Percentiles rank a stretch among this genome's conserved stretches.
Evolutionary conservation across 2,113 vertebrate genomes (phyloP).

Genomic region (Gavialis gangeticus): DNA sequence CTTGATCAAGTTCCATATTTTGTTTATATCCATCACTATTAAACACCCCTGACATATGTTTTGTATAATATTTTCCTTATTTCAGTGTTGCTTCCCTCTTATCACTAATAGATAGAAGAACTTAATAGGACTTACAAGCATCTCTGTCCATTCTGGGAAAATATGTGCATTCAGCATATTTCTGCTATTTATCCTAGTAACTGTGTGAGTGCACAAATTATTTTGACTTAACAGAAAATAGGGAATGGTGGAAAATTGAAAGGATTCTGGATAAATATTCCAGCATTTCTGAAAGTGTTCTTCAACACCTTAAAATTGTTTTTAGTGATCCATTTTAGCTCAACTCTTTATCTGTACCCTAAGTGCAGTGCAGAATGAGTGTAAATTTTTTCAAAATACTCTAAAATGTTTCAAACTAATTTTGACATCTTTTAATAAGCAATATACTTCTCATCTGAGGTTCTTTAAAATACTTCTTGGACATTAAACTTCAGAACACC

Average conservation of each 20-base stretch:
- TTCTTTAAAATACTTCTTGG: neutral
- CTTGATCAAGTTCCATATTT: neutral
- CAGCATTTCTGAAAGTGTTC: neutral
- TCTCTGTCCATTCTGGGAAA: neutral
- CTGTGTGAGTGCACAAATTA: neutral
- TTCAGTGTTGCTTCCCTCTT: neutral
- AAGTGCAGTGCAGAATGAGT: too few relatives aligned
- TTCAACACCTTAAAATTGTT: neutral
- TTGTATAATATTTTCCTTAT: neutral
- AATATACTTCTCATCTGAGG: neutral
- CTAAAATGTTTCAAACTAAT: too few relatives aligned
- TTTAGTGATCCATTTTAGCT: neutral
- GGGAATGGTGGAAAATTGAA: constrained; percentile 37
- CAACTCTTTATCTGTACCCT: neutral
- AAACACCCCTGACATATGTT: neutral
- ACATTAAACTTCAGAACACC: neutral
- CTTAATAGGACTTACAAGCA: neutral
- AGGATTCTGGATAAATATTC: neutral
- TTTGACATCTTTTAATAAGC: neutral
- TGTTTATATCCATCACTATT: neutral
- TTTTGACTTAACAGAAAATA: constrained; percentile 8
- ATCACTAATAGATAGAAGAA: neutral
- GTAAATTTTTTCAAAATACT: too few relatives aligned
- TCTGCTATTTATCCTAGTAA: neutral
- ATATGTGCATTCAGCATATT: neutral